A percentile compares a stretch with the other conserved stretches of the same genome.
phyloP scores from a whole-genome alignment of 2,797 vertebrate species.

The Eulemur mongoz region DNA sequence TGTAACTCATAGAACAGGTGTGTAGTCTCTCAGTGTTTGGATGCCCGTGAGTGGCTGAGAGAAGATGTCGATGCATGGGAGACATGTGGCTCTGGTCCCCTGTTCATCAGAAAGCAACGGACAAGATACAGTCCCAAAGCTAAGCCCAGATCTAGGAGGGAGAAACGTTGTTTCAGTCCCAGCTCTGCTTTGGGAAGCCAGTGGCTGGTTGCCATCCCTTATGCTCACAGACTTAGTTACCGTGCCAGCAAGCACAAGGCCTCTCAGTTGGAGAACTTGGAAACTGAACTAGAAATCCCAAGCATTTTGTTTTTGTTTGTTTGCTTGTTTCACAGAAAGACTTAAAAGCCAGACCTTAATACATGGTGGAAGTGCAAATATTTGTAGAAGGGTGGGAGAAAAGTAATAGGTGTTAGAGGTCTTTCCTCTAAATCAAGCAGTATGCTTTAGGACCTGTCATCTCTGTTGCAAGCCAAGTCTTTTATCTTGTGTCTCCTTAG shows the following conservation, averaged over 20 bases:
- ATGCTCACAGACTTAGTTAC: neutral
- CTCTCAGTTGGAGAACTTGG: neutral
- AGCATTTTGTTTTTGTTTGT: neutral
- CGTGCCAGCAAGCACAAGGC: neutral
- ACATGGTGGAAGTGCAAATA: neutral
- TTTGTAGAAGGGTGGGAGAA: neutral
- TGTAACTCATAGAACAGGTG: neutral
- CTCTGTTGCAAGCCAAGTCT: neutral
- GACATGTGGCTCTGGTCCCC: neutral
- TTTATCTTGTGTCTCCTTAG: neutral
- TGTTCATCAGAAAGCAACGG: neutral
- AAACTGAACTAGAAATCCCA: neutral
- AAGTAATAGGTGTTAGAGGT: neutral
- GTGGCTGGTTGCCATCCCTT: neutral
- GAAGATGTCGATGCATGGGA: neutral
- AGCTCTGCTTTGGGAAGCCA: neutral
- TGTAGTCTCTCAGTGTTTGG: neutral
- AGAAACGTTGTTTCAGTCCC: neutral
- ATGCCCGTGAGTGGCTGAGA: neutral
- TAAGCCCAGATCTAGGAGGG: neutral
- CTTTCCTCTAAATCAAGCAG: neutral
- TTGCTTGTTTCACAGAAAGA: neutral
- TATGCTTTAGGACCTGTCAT: neutral
- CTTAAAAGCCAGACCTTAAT: neutral
- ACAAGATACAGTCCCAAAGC: neutral